A percentile compares a stretch with the other conserved stretches of the same genome.
phyloP scores from a whole-genome alignment of 37 sponge, comb jelly and placozoan species.

The Eunapius fragilis region DNA sequence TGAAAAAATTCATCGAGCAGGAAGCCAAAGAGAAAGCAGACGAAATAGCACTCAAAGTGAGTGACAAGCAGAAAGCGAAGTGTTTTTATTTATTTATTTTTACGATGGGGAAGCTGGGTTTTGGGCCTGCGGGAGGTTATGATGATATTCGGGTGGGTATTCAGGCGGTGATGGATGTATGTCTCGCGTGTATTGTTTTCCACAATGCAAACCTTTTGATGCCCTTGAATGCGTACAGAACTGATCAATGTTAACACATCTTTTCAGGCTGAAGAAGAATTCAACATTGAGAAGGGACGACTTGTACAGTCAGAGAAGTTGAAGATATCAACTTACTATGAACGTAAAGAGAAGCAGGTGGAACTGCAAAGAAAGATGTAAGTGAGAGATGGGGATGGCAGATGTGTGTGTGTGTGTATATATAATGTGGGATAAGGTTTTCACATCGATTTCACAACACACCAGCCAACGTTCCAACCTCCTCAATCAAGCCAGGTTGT shows the following conservation, averaged over 20 bases:
- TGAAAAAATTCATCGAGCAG: slow-evolving; percentile 96
- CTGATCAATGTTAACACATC: background rate
- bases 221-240: background rate
- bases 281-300: slow-evolving; percentile 97
- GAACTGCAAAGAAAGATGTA: slow-evolving; percentile 82
- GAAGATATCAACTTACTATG: slow-evolving; percentile 86
- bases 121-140: too few species aligned
- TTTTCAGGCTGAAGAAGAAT: slow-evolving; percentile 96
- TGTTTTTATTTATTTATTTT: too few species aligned
- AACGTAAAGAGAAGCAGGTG: slow-evolving; percentile 95
- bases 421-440: background rate
- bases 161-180: background rate
- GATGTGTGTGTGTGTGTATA: background rate
- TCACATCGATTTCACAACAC: background rate
- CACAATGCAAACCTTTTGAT: background rate
- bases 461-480: slow-evolving; percentile 91
- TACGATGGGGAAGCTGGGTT: too few species aligned
- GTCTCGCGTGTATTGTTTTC: background rate
- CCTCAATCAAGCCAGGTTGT: slow-evolving; percentile 91
- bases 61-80: background rate
- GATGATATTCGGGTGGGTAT: too few species aligned
- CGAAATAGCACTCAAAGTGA: slow-evolving; percentile 92
- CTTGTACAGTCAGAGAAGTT: slow-evolving; percentile 94
- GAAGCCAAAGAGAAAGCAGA: slow-evolving; percentile 98
- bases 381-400: background rate